Percentiles rank a stretch among this genome's conserved stretches.
phyloP scores from a whole-genome alignment of 1,140 invertebrate species.

The Pseudomyrmex gracilis region DNA sequence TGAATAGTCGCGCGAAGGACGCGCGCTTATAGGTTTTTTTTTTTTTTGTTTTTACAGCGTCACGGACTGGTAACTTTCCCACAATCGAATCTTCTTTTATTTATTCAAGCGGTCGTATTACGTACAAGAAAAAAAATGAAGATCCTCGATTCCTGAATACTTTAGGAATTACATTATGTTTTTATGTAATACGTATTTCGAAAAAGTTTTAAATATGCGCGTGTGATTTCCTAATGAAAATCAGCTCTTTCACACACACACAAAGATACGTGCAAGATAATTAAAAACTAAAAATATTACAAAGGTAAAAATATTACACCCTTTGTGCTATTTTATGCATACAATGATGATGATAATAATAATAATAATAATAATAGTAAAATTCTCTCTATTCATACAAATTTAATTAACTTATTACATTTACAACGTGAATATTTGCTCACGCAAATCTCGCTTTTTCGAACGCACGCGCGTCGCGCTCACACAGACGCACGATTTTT shows the following conservation, averaged over 20 bases:
- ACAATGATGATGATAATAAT: not conserved
- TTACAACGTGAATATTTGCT: not conserved
- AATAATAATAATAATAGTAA: too few relatives aligned
- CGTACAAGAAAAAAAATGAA: too few relatives aligned
- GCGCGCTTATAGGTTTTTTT: not conserved
- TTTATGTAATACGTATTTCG: too few relatives aligned
- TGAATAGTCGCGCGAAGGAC: not conserved
- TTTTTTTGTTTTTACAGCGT: not conserved
- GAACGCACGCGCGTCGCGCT: not conserved
- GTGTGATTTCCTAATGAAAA: not conserved
- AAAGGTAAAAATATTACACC: not conserved
- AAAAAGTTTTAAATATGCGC: too few relatives aligned
- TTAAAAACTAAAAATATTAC: not conserved
- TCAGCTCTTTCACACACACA: not conserved
- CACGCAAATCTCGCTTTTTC: not conserved
- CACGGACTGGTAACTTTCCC: too few relatives aligned
- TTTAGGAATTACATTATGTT: too few relatives aligned
- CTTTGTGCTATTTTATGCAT: too few relatives aligned
- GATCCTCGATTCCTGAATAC: not conserved
- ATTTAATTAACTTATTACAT: conserved; percentile 7
- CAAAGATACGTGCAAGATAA: not conserved
- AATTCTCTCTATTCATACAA: not conserved
- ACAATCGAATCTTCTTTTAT: not conserved
- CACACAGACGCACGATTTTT: not conserved
- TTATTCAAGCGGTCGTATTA: not conserved